Base-by-base conservation (phyloP, 2,113 vertebrate species). In the Oryzias woworae region DNA sequence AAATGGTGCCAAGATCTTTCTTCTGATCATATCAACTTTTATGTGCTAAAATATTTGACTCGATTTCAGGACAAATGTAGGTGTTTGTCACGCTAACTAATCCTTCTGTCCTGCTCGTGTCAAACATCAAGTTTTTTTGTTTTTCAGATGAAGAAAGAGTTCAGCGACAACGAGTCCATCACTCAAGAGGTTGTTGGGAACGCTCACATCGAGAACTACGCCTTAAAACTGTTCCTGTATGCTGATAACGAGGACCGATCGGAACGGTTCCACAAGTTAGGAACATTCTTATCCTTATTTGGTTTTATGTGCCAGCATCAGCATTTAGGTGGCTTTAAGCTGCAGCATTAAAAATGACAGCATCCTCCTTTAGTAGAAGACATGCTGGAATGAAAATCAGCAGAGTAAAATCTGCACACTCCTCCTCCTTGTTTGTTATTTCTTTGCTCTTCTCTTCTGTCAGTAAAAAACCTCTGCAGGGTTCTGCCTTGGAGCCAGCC, bases 161-260 rank as follows among this genome's bases (percentile, higher is more conserved):
- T 98, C 82, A 86, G 84, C 24, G 94, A 96, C 76, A 94, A 96
- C 73, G 97, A 99, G 78, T 96, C 96, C 84, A 90, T 99, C 89
- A 93, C 84, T 69, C 95, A 98, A 88, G 97, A 98, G 91, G 92
- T 98, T 55, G 97, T 98, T 44, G 97, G 97, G 7, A 95, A 93
- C 76, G 96, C 96, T 80, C 96, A 99, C 85, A 92, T 98, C 18
- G 97, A 99, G 80, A 98, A 96, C 91, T 98, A 98, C 60, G 97
- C 97, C 81, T 88, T 98, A 84, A 99, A 98, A 89, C 93, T 99
- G 93, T 99, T 99, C 91, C 90, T 98, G 3, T 98, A 98, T 58
- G 96, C 97, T 28, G 97, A 99, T 86, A 98, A 95, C 58, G 97
- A 99, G 91, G 97, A 99, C 81, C 89, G 97, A 72, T 89, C 92